phyloP scores from a whole-genome alignment of 2,888 invertebrate genomes.

The Agrotis exclamationis region DNA sequence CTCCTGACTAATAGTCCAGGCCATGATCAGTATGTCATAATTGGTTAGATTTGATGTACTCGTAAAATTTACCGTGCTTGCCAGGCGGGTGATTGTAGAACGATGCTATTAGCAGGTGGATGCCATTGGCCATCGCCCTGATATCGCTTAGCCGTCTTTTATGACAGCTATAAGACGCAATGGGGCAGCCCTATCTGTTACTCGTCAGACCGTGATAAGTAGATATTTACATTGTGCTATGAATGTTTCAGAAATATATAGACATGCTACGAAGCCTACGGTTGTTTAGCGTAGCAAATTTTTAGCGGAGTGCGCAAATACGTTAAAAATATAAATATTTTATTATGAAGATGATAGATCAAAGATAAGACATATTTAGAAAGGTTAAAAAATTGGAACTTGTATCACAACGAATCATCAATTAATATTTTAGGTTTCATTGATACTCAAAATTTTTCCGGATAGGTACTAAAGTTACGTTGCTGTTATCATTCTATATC shows the following conservation, averaged over 20 bases:
- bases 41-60: constrained; percentile 2
- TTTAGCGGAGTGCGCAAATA: no score
- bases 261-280: not conserved
- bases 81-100: constrained; percentile 6
- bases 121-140: not conserved
- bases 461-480: not conserved
- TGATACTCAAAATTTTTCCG: not conserved
- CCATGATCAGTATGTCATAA: not conserved
- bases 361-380: no score
- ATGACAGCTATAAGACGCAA: constrained; percentile 19
- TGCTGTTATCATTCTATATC: constrained; percentile 14
- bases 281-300: no score
- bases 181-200: constrained; percentile 17
- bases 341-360: no score
- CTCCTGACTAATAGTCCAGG: no score
- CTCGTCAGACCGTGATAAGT: not conserved
- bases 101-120: constrained; percentile 24
- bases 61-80: constrained; percentile 19
- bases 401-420: not conserved
- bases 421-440: not conserved
- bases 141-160: constrained; percentile 26
- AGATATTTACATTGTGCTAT: not conserved
- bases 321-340: no score
- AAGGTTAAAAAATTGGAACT: not conserved
- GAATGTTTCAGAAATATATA: not conserved